phyloP scores from a whole-genome alignment of 2,113 vertebrate genomes.

The Misgurnus anguillicaudatus region DNA sequence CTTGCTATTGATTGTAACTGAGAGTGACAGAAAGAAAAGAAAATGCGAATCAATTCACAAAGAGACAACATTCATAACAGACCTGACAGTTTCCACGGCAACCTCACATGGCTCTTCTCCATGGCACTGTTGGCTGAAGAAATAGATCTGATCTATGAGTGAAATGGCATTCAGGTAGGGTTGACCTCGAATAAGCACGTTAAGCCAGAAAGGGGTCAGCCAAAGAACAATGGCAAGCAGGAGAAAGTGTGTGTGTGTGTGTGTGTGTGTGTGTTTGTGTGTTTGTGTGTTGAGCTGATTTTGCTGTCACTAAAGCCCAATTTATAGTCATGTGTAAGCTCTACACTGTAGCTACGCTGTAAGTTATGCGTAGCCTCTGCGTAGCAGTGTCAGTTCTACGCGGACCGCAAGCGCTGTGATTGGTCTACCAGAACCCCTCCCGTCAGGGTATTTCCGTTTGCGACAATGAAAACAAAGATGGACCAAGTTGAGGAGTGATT shows the following conservation, averaged over 20 bases:
- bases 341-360: too few relatives aligned
- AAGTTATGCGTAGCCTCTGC: too few relatives aligned
- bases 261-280: not conserved
- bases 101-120: conserved; percentile 50
- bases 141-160: conserved; percentile 53
- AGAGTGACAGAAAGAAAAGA: conserved; percentile 2
- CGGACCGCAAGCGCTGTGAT: too few relatives aligned
- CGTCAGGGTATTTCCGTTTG: too few relatives aligned
- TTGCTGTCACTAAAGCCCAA: too few relatives aligned
- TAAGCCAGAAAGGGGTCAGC: conserved; percentile 32
- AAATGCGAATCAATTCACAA: conserved; percentile 48
- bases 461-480: too few relatives aligned
- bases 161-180: conserved; percentile 48
- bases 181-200: conserved; percentile 29
- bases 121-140: conserved; percentile 45
- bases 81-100: conserved; percentile 62
- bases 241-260: not conserved
- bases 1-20: conserved; percentile 18
- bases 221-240: not conserved
- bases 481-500: too few relatives aligned
- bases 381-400: too few relatives aligned
- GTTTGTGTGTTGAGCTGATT: not conserved
- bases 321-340: too few relatives aligned
- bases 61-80: conserved; percentile 46
- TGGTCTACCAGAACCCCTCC: too few relatives aligned